Evolutionary conservation across 2,797 vertebrate species (phyloP), one percentile per base, ranked within the genome.

Genomic region (Sciaenops ocellatus): DNA sequence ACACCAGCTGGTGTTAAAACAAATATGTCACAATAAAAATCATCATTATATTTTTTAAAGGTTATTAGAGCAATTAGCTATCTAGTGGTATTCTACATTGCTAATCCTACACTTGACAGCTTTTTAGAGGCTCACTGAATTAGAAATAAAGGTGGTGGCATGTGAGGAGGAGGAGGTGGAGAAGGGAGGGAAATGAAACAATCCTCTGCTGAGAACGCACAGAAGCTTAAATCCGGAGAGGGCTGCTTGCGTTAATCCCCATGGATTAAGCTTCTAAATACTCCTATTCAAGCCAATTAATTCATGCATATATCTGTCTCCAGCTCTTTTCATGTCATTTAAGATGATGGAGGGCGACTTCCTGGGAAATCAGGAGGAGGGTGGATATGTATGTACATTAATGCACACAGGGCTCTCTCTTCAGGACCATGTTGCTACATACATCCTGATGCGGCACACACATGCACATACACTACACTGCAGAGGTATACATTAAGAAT

Each of bases 261-360:
- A 48, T 81, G 93, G 95, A 96, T 95, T 95, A 95, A 90, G 90
- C 88, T 91, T 93, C 90, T 95, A 95, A 95, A 96, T 93, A 95
- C 90, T 92, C 90, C 90, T 92, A 94, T 94, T 94, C 91, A 93
- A 95, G 94, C 90, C 95, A 95, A 95, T 95, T 95, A 95, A 95
- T 95, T 93, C 90, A 95, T 95, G 93, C 94, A 92, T 92, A 93
- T 90, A 93, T 95, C 93, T 86, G 87, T 94, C 92, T 92, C 87
- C n/a, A 30, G 92, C 91, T 90, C 93, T 89, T 90, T 92, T 93
- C 86, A 88, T 94, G 91, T 91, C 90, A 92, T 94, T 94, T 89
- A 90, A 90, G 87, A 93, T 88, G 90, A 92, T 85, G 85, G 90
- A 93, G 89, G 87, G 87, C 12, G 86, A 92, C 93, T 94, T 94